These are phyloP conservation scores for Pseudochirops corinnae DNA, from an alignment of 2,797 vertebrate species.

Conservation along the genomic window DNA sequence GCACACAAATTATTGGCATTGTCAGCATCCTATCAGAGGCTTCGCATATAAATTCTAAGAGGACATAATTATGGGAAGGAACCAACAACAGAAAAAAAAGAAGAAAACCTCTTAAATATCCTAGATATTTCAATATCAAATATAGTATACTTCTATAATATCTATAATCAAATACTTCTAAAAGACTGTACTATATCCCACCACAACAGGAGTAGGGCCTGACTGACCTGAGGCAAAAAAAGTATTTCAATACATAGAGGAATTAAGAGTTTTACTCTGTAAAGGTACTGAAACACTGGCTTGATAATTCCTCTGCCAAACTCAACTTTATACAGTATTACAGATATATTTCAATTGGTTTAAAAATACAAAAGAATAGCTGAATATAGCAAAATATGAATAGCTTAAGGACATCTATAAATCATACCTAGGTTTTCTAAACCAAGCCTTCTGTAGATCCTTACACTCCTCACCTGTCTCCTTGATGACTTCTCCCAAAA, in stretches of 20 bases:
- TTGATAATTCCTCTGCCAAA: background rate
- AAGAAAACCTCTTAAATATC: background rate
- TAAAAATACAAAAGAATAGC: constrained; percentile 11
- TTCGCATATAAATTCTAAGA: background rate
- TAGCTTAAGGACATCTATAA: background rate
- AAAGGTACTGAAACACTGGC: constrained; percentile 5
- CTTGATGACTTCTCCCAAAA: constrained; percentile 84
- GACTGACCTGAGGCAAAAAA: background rate
- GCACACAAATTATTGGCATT: background rate
- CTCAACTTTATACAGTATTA: background rate
- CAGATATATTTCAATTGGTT: constrained; percentile 21
- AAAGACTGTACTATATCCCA: background rate
- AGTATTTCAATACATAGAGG: constrained; percentile 6
- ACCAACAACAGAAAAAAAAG: background rate
- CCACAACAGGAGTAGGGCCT: background rate
- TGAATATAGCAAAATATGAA: background rate
- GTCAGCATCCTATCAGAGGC: background rate
- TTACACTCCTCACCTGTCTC: constrained; percentile 84
- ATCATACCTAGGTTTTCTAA: constrained; percentile 87
- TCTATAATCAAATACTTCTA: background rate
- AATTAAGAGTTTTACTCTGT: constrained; percentile 10
- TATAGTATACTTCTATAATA: no score
- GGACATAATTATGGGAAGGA: background rate
- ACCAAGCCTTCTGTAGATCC: constrained; percentile 84
- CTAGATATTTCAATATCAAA: background rate